phyloP scores from a whole-genome alignment of 1,140 invertebrate species.

The Radopholus similis region DNA sequence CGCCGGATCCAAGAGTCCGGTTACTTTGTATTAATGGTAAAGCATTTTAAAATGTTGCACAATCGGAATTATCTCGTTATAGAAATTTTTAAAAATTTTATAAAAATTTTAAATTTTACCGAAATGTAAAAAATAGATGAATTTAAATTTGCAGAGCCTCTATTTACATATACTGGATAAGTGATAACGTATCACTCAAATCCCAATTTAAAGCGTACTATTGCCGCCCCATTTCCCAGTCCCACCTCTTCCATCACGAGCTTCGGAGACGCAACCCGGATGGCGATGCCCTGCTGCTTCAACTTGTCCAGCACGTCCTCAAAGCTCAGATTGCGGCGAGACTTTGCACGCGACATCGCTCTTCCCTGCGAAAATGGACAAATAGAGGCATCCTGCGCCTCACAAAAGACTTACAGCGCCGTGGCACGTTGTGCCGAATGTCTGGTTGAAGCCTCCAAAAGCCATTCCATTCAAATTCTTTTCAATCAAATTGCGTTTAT shows the following conservation, averaged over 20 bases:
- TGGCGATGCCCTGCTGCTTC: constrained; percentile 86
- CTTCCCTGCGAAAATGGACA: constrained; percentile 71
- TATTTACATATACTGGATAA: too few relatives aligned
- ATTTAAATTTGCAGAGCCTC: too few relatives aligned
- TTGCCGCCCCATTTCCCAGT: too few relatives aligned
- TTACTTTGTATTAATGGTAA: too few relatives aligned
- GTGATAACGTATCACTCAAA: too few relatives aligned
- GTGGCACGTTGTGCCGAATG: constrained; percentile 98
- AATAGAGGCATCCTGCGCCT: background rate
- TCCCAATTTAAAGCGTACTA: too few relatives aligned
- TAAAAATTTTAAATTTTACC: background rate
- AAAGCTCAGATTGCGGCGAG: constrained; percentile 88
- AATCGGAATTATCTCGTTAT: too few relatives aligned
- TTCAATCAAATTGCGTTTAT: too few relatives aligned
- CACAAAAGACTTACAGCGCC: constrained; percentile 77
- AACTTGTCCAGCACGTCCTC: constrained; percentile 80
- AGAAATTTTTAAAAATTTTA: constrained; percentile 2
- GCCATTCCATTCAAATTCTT: too few relatives aligned
- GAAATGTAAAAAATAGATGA: background rate
- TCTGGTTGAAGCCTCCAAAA: constrained; percentile 96
- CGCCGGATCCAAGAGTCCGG: too few relatives aligned
- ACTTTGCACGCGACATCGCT: constrained; percentile 92
- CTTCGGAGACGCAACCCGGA: constrained; percentile 96
- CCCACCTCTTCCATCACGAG: constrained; percentile 92
- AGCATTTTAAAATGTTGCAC: too few relatives aligned